These are phyloP conservation scores for Noctua fimbriata DNA, from an alignment of 2,888 invertebrate genomes.

Conservation along the genomic window DNA sequence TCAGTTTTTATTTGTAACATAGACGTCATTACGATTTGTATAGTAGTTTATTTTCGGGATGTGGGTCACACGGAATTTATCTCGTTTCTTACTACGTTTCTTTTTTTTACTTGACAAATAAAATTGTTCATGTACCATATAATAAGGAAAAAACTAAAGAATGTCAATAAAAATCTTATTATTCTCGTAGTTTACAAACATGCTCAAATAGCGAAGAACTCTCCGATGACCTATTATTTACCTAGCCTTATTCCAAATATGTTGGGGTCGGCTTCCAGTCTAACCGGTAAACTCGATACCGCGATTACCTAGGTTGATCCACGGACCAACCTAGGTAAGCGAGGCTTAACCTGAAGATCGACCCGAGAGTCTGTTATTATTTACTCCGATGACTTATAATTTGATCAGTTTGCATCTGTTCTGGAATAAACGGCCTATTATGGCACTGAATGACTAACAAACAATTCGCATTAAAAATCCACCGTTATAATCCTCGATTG, in stretches of 20 bases:
- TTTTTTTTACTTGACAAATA: not conserved
- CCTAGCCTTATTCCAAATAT: not conserved
- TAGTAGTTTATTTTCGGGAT: conserved; percentile 60
- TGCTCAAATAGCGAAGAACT: not conserved
- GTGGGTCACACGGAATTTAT: conserved; percentile 39
- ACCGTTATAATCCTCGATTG: not conserved
- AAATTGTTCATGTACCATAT: not conserved
- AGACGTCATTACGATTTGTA: conserved; percentile 63
- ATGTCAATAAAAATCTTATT: not conserved
- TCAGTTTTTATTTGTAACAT: conserved; percentile 64
- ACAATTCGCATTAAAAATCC: not conserved
- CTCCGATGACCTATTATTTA: not conserved
- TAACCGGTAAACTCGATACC: not conserved
- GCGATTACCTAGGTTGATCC: no score
- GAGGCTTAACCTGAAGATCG: not conserved
- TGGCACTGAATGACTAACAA: not conserved
- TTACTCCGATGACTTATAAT: no score
- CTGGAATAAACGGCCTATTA: not conserved
- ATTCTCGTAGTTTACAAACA: not conserved
- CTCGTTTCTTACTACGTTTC: not conserved
- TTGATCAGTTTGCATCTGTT: not conserved
- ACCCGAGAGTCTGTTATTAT: not conserved
- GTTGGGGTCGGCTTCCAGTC: not conserved
- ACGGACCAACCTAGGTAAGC: not conserved
- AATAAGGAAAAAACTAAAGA: not conserved